Evolutionary conservation across 2,113 vertebrate genomes (phyloP).

Genomic region (Sardina pilchardus): DNA sequence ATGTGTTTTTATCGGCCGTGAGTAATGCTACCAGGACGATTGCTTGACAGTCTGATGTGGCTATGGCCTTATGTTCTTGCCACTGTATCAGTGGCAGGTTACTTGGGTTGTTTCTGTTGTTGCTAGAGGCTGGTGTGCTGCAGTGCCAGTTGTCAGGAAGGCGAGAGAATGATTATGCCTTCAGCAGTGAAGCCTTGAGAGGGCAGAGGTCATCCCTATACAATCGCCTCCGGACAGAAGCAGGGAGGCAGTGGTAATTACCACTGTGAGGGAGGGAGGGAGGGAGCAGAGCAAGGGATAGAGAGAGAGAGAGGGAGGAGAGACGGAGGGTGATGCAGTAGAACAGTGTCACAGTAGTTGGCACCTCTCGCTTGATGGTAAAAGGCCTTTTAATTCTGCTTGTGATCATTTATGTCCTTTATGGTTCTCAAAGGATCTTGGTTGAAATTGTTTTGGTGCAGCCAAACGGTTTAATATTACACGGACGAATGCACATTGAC

Average conservation of each 20-base stretch:
- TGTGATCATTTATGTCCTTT: not conserved
- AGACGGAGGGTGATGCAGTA: not conserved
- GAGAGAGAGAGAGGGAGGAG: not conserved
- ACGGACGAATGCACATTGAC: not conserved
- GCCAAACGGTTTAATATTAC: not conserved
- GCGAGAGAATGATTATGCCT: not conserved
- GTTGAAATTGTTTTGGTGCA: not conserved
- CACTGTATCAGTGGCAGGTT: not conserved
- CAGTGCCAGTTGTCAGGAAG: not conserved
- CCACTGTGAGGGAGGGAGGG: not conserved
- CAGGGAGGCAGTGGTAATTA: constrained; percentile 5
- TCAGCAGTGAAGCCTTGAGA: no score
- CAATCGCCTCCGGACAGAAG: not conserved
- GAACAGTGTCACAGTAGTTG: not conserved
- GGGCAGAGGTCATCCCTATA: not conserved
- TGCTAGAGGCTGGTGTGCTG: not conserved
- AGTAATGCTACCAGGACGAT: no score
- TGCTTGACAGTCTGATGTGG: not conserved
- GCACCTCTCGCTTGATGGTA: not conserved
- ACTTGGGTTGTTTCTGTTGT: not conserved
- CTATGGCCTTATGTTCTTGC: not conserved
- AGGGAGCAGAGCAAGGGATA: not conserved
- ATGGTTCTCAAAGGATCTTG: not conserved
- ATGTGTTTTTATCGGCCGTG: no score
- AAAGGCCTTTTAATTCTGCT: not conserved